phyloP scores from a whole-genome alignment of 2,797 vertebrate species.

The Tympanoctomys barrerae region DNA sequence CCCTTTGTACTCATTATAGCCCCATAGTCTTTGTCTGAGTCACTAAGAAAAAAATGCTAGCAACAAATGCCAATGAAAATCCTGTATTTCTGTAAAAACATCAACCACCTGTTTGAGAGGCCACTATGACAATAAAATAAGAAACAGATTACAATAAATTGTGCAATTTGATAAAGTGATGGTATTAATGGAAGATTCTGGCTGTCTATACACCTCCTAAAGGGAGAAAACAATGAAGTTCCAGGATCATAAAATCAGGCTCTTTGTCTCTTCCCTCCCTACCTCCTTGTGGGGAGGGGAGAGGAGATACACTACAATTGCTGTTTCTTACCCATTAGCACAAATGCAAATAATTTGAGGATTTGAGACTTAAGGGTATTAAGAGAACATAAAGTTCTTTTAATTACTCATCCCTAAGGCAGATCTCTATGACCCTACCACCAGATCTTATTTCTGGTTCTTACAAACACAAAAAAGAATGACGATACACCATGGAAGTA shows the following conservation, averaged over 20 bases:
- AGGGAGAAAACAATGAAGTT: constrained; percentile 20
- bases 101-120: constrained; percentile 70
- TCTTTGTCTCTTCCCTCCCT: background rate
- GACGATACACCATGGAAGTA: background rate
- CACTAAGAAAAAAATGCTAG: constrained; percentile 39
- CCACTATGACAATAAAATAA: constrained; percentile 71
- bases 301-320: background rate
- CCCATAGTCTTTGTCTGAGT: constrained; percentile 50
- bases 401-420: background rate
- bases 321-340: constrained; percentile 6
- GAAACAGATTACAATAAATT: constrained; percentile 69
- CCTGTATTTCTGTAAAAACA: constrained; percentile 51
- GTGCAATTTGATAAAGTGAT: constrained; percentile 37
- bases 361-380: background rate
- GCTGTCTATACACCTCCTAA: constrained; percentile 33
- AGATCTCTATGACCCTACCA: background rate
- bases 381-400: background rate
- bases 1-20: background rate
- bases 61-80: constrained; percentile 34
- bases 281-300: background rate
- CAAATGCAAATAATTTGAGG: background rate
- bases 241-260: background rate
- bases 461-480: background rate
- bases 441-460: constrained; percentile 14
- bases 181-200: background rate